Evolutionary conservation across 2,797 vertebrate species (phyloP).

Genomic region (Falco rusticolus): DNA sequence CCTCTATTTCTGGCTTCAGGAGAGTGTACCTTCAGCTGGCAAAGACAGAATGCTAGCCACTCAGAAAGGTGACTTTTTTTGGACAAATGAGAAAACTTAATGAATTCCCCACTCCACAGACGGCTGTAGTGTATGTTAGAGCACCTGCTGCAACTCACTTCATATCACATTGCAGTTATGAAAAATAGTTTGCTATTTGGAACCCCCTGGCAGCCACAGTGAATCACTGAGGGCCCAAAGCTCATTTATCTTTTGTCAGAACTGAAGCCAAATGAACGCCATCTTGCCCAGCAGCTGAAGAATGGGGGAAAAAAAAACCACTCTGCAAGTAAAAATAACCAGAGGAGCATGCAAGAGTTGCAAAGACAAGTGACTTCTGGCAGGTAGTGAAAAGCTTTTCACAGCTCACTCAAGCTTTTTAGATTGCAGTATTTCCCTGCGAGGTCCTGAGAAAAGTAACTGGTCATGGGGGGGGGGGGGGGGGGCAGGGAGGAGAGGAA

Average conservation of each 20-base stretch:
- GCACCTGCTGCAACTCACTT: conserved; percentile 94
- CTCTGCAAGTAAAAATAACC: conserved; percentile 94
- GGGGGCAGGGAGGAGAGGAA: not conserved
- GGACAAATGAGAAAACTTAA: conserved; percentile 82
- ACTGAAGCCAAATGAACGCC: conserved; percentile 97
- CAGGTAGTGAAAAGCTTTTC: conserved; percentile 89
- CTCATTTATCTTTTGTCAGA: conserved; percentile 99
- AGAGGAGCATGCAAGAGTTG: conserved; percentile 83
- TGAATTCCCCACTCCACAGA: conserved; percentile 85
- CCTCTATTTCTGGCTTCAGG: not conserved
- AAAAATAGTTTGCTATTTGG: conserved; percentile 99
- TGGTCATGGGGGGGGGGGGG: too few relatives aligned
- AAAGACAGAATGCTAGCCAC: conserved; percentile 58
- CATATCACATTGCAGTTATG: conserved; percentile 96
- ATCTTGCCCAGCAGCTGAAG: conserved; percentile 95
- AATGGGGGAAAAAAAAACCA: conserved; percentile 85
- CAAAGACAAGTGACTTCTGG: conserved; percentile 84
- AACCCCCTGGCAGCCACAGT: conserved; percentile 98
- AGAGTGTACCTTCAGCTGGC: conserved; percentile 54
- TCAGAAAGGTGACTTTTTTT: conserved; percentile 62
- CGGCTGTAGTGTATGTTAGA: conserved; percentile 88
- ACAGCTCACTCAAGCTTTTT: conserved; percentile 64
- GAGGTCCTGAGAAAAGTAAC: not conserved
- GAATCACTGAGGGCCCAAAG: conserved; percentile 96
- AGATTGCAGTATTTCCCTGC: not conserved